phyloP scores from a whole-genome alignment of 1,140 invertebrate species.

The Hyphantria cunea region DNA sequence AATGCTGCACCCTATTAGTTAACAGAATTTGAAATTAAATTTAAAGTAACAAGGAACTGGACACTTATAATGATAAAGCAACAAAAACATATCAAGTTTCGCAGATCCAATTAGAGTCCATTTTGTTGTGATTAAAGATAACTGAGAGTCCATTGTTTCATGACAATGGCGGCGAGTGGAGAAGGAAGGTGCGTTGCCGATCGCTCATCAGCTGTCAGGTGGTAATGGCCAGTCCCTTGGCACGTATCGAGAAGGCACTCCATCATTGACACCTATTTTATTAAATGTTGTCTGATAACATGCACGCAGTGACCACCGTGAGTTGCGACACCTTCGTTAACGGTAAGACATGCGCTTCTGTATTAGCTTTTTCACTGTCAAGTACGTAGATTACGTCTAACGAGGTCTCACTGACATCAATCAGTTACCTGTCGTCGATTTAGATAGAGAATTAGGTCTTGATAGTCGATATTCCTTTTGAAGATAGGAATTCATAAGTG shows the following conservation, averaged over 20 bases:
- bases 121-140: slow-evolving; percentile 77
- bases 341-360: slow-evolving; percentile 40
- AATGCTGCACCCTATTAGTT: no score
- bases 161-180: slow-evolving; percentile 55
- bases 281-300: slow-evolving; percentile 61
- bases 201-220: slow-evolving; percentile 71
- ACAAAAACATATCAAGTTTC: slow-evolving; percentile 43
- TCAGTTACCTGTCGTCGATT: neutral
- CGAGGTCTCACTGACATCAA: slow-evolving; percentile 10
- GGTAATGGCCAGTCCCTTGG: slow-evolving; percentile 61
- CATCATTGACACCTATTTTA: slow-evolving; percentile 64
- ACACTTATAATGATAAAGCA: slow-evolving; percentile 13
- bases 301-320: slow-evolving; percentile 34
- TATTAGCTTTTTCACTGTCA: slow-evolving; percentile 28
- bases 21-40: slow-evolving; percentile 26
- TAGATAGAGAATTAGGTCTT: neutral
- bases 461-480: no score
- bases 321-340: slow-evolving; percentile 57
- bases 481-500: no score
- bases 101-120: slow-evolving; percentile 75
- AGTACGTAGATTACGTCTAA: slow-evolving; percentile 25
- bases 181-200: slow-evolving; percentile 53
- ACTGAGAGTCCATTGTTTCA: slow-evolving; percentile 68
- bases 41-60: slow-evolving; percentile 1
- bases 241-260: slow-evolving; percentile 51